Evolutionary conservation across 2,888 invertebrate species (phyloP).

Genomic region (Zele albiditarsus): DNA sequence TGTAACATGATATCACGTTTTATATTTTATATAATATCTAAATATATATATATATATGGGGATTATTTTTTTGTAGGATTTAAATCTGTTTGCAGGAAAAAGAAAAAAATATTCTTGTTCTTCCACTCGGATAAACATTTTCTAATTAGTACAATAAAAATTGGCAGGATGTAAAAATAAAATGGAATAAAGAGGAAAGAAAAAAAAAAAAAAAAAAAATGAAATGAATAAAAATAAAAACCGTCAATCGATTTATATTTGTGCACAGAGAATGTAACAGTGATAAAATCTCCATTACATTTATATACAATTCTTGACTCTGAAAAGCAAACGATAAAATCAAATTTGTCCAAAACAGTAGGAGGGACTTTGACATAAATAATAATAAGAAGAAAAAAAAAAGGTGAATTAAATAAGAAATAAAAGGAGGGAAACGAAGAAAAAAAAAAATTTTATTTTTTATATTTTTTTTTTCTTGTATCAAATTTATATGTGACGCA

Average conservation of each 20-base stretch:
- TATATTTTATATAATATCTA: too few species aligned
- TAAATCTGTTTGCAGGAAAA: neutral
- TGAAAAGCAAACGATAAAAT: slow-evolving; percentile 56
- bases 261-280: neutral
- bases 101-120: neutral
- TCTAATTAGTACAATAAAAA: slow-evolving; percentile 11
- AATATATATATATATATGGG: too few species aligned
- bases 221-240: neutral
- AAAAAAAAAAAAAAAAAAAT: neutral
- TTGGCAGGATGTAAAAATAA: neutral
- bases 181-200: neutral
- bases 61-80: too few species aligned
- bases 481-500: slow-evolving; percentile 28
- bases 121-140: slow-evolving; percentile 29
- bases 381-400: slow-evolving; percentile 36
- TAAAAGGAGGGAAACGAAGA: slow-evolving; percentile 2
- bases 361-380: slow-evolving; percentile 45
- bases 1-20: too few species aligned
- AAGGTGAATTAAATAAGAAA: slow-evolving; percentile 9
- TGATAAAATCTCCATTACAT: slow-evolving; percentile 15
- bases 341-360: slow-evolving; percentile 62
- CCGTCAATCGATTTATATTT: neutral
- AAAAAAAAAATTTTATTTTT: neutral
- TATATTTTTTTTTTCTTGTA: neutral
- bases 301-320: neutral